phyloP scores from a whole-genome alignment of 2,113 vertebrate species.

The Myotis yumanensis region DNA sequence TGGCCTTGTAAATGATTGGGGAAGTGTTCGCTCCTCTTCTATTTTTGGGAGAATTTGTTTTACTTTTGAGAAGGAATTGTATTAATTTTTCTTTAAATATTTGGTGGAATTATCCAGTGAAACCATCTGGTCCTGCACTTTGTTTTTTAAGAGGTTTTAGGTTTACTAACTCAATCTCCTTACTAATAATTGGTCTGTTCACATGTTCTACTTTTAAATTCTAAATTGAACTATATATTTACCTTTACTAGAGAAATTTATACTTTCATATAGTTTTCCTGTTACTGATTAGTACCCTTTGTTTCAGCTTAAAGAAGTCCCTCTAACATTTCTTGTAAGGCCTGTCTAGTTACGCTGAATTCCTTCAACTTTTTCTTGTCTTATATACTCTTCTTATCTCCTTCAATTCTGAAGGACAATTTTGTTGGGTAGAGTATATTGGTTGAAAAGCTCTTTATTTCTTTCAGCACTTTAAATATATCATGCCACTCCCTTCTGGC shows the following conservation, averaged over 20 bases:
- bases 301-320: background rate
- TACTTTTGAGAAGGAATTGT: background rate
- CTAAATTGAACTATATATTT: background rate
- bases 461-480: background rate
- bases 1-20: background rate
- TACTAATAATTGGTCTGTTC: background rate
- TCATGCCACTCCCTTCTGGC: background rate
- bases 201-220: background rate
- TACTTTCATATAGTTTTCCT: background rate
- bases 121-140: background rate
- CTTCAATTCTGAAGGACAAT: background rate
- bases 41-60: background rate
- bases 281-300: background rate
- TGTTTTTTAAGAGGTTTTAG: background rate
- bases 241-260: background rate
- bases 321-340: background rate
- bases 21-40: background rate
- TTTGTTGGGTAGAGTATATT: background rate
- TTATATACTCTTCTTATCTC: background rate
- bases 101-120: background rate
- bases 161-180: background rate
- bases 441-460: background rate
- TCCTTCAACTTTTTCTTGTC: background rate
- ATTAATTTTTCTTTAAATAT: background rate
- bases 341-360: background rate